A percentile compares a stretch with the other conserved stretches of the same genome.
Evolutionary conservation across 2,113 vertebrate genomes (phyloP).

Genomic region (Coptodon bakossiorum): DNA sequence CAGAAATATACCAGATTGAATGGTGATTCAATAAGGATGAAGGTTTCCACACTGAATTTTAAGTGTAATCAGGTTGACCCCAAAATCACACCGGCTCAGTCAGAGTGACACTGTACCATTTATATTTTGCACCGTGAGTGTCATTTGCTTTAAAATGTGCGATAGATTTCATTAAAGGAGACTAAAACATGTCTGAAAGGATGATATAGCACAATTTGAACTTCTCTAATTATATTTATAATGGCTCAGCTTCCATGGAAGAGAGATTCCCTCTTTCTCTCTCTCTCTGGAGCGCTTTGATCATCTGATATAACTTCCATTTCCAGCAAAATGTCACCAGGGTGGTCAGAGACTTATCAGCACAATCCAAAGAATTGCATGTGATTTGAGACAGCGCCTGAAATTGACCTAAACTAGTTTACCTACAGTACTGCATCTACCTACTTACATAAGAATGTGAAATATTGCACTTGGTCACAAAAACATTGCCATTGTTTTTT

Average conservation of each 20-base stretch:
- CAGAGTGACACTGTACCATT: not conserved
- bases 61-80: not conserved
- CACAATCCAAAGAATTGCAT: slow-evolving; percentile 6
- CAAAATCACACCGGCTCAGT: not conserved
- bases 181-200: not conserved
- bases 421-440: slow-evolving; percentile 16
- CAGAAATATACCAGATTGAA: not conserved
- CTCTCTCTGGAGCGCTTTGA: not conserved
- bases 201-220: not conserved
- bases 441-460: slow-evolving; percentile 39
- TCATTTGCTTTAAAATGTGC: not conserved
- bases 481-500: not conserved
- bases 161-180: not conserved
- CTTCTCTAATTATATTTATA: not conserved
- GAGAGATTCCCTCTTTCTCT: not conserved
- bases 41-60: not conserved
- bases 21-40: not conserved
- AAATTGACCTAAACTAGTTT: not conserved
- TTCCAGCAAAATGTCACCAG: not conserved
- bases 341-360: not conserved
- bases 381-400: slow-evolving; percentile 50
- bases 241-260: not conserved
- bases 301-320: not conserved
- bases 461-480: slow-evolving; percentile 74
- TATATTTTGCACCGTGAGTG: not conserved